phyloP scores from a whole-genome alignment of 2,113 vertebrate species.

The Brachirus orientalis region DNA sequence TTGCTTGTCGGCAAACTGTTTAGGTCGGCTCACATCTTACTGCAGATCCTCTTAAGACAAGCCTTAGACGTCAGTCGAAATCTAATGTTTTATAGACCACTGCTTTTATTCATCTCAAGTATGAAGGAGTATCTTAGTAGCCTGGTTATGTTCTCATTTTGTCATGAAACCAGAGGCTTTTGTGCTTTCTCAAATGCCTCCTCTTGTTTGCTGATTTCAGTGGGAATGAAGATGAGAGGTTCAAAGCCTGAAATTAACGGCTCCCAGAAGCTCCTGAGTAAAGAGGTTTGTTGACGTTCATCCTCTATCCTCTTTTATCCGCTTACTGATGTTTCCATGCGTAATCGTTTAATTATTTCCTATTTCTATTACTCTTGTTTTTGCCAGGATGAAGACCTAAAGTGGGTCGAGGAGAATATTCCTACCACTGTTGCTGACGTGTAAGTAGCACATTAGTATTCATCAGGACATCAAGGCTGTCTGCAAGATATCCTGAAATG shows the following conservation, averaged over 20 bases:
- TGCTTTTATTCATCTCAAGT: background rate
- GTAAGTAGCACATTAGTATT: constrained; percentile 57
- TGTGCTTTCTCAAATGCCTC: constrained; percentile 1
- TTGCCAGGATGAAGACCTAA: constrained; percentile 79
- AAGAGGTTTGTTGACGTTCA: constrained; percentile 81
- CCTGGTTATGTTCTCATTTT: background rate
- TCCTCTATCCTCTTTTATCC: background rate
- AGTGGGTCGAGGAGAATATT: constrained; percentile 83
- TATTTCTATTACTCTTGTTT: background rate
- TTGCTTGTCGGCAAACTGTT: background rate
- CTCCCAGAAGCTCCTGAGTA: constrained; percentile 86
- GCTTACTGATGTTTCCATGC: no score
- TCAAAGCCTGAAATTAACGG: constrained; percentile 91
- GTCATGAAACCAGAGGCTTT: background rate
- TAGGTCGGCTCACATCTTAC: background rate
- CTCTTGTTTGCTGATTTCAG: constrained; percentile 60
- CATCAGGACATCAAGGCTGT: background rate
- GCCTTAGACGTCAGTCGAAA: background rate
- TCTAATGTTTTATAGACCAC: background rate
- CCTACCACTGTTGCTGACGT: constrained; percentile 80
- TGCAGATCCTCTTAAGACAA: background rate
- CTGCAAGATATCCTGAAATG: background rate
- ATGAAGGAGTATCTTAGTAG: background rate
- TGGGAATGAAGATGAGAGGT: constrained; percentile 97
- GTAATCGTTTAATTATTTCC: background rate